phyloP scores from a whole-genome alignment of 2,888 invertebrate species.

The Caenorhabditis sp. region DNA sequence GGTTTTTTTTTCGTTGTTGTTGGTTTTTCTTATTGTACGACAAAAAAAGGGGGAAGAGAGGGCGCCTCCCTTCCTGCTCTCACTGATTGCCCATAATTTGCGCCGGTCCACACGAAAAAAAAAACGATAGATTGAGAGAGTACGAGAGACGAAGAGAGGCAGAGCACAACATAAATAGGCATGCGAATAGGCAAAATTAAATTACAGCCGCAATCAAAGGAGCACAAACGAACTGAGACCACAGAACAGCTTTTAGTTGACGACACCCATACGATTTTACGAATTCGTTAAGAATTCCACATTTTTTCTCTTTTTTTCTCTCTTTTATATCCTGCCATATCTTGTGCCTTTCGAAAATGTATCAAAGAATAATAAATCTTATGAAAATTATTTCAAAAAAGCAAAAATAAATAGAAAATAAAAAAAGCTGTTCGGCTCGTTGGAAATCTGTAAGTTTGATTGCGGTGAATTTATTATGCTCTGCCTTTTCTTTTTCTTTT shows the following conservation, averaged over 20 bases:
- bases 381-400: too few relatives aligned
- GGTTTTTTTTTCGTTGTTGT: too few relatives aligned
- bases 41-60: neutral
- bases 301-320: neutral
- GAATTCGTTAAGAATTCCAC: slow-evolving; percentile 38
- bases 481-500: slow-evolving; percentile 1
- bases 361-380: too few relatives aligned
- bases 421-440: slow-evolving; percentile 2
- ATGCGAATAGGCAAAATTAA: slow-evolving; percentile 11
- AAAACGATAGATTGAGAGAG: neutral
- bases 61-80: neutral
- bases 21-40: neutral
- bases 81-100: neutral
- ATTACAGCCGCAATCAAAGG: slow-evolving; percentile 35
- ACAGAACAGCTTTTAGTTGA: slow-evolving; percentile 60
- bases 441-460: neutral
- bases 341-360: neutral
- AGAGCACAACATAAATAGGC: neutral
- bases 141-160: neutral
- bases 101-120: neutral
- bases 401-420: too few relatives aligned
- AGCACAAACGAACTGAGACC: slow-evolving; percentile 51
- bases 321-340: neutral
- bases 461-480: neutral
- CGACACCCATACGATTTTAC: slow-evolving; percentile 56